Evolutionary conservation across 1,140 invertebrate species (phyloP).

Genomic region (Microvelia longipes): DNA sequence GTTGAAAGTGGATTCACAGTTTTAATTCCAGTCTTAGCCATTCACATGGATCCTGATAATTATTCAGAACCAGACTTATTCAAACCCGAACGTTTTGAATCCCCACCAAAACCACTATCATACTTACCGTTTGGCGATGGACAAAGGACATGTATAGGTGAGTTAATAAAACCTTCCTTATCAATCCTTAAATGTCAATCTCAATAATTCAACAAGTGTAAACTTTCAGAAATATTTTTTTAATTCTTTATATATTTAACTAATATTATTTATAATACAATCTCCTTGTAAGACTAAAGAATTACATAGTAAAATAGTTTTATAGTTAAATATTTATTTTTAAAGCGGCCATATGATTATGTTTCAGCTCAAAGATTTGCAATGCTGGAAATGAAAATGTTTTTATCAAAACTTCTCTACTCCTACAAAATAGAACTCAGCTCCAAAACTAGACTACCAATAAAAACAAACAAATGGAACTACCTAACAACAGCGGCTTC

Average conservation of each 20-base stretch:
- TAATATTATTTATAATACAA: too few species aligned
- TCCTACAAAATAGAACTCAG: neutral
- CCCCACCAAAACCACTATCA: neutral
- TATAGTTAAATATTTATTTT: too few species aligned
- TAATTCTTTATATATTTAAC: too few species aligned
- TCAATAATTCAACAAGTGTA: too few species aligned
- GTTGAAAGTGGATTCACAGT: neutral
- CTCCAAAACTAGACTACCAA: neutral
- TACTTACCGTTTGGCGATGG: neutral
- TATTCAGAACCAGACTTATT: neutral
- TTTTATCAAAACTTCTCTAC: neutral
- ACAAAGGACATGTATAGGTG: neutral
- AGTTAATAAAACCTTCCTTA: too few species aligned
- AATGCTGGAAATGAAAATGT: neutral
- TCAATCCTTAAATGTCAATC: too few species aligned
- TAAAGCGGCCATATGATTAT: neutral
- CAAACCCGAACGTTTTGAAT: neutral
- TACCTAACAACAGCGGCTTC: neutral
- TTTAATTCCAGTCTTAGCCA: neutral
- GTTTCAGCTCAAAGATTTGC: conserved; percentile 2
- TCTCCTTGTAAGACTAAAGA: too few species aligned
- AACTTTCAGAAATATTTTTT: too few species aligned
- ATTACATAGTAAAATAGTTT: too few species aligned
- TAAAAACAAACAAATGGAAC: neutral
- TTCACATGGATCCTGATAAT: neutral